Conservation (phyloP, 2,113 vertebrate genomes). For the Silurus asotus region DNA sequence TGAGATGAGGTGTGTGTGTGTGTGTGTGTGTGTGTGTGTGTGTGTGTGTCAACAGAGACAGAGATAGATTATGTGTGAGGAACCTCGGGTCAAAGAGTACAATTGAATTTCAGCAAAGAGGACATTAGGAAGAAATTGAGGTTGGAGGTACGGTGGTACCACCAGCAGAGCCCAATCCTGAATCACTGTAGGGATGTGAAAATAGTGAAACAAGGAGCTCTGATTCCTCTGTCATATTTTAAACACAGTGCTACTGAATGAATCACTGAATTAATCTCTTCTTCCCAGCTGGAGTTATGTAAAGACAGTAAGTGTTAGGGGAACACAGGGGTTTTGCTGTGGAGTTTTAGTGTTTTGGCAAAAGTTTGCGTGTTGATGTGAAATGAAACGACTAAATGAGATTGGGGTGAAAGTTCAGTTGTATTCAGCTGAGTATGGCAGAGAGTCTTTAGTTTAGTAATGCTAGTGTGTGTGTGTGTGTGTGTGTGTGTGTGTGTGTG, state of each 20-base stretch:
- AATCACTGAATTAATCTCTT: slow-evolving; percentile 7
- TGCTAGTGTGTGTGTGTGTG: not conserved
- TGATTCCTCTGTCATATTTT: not conserved
- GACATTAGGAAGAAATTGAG: slow-evolving; percentile 19
- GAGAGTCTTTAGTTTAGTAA: slow-evolving; percentile 7
- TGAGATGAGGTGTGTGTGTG: not conserved
- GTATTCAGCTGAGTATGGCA: slow-evolving; percentile 15
- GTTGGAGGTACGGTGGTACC: slow-evolving; percentile 2
- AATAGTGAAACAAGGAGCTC: not conserved
- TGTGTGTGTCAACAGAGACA: not conserved
- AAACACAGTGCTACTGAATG: not conserved
- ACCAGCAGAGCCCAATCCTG: slow-evolving; percentile 9
- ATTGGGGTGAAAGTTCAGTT: slow-evolving; percentile 9
- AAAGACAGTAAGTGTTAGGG: not conserved
- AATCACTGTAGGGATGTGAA: slow-evolving; percentile 9
- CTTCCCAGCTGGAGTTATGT: not conserved
- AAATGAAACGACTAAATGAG: slow-evolving; percentile 23
- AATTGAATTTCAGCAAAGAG: slow-evolving; percentile 22
- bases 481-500: too few species aligned
- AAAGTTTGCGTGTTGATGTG: not conserved
- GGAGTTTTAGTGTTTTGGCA: not conserved
- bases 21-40: slow-evolving; percentile 4
- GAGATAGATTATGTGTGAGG: slow-evolving; percentile 21
- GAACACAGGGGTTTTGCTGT: not conserved
- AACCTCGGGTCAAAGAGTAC: slow-evolving; percentile 19